Conservation (phyloP, 2,888 invertebrate genomes). For the Brenthis ino region DNA sequence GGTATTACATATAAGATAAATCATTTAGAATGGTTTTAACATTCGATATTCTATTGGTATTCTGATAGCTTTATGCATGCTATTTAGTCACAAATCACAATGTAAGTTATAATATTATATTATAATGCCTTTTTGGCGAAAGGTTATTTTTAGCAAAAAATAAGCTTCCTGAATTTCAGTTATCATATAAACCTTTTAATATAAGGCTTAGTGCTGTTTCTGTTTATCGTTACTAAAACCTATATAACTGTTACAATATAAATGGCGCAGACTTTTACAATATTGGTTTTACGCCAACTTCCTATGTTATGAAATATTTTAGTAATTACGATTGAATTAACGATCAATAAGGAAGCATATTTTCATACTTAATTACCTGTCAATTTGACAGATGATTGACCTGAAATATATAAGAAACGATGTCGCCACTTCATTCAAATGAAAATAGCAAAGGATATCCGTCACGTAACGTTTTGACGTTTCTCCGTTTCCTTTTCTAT, state of each 20-base stretch:
- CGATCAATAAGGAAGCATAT: conserved; percentile 12
- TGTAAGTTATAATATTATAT: too few species aligned
- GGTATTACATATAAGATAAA: too few species aligned
- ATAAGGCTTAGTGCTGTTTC: not conserved
- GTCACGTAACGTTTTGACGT: conserved; percentile 3
- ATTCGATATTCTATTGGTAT: too few species aligned
- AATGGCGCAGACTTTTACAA: conserved; percentile 23
- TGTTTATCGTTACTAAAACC: conserved; percentile 18
- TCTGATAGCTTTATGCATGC: too few species aligned
- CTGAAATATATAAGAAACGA: conserved; percentile 6
- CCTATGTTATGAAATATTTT: conserved; percentile 22
- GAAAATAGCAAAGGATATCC: conserved; percentile 20
- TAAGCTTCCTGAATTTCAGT: not conserved
- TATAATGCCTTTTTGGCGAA: too few species aligned
- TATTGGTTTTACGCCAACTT: conserved; percentile 16
- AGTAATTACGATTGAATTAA: conserved; percentile 5
- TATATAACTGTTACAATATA: conserved; percentile 24
- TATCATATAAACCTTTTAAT: not conserved
- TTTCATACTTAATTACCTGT: conserved; percentile 43
- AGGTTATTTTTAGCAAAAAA: not conserved
- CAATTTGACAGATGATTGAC: conserved; percentile 19
- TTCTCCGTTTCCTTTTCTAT: conserved; percentile 16
- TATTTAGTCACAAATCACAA: too few species aligned
- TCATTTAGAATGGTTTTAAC: too few species aligned
- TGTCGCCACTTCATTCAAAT: conserved; percentile 9